phyloP scores from a whole-genome alignment of 2,888 invertebrate species.

The Actias luna region DNA sequence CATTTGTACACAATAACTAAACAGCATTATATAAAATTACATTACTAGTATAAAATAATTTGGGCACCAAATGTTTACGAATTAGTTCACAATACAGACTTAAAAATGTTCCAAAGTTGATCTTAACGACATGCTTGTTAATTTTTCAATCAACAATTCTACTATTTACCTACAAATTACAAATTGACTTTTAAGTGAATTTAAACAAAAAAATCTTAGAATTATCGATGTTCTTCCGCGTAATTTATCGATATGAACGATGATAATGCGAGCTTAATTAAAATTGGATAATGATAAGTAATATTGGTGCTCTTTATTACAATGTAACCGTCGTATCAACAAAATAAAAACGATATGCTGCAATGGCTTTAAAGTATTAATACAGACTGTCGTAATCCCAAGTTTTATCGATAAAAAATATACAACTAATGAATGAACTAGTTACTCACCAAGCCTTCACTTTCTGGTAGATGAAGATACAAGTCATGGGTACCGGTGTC shows the following conservation, averaged over 20 bases:
- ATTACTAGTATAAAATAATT: no score
- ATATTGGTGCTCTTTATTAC: slow-evolving; percentile 14
- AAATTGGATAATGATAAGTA: neutral
- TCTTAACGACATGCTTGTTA: no score
- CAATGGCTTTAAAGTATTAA: slow-evolving; percentile 5
- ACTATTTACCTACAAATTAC: neutral
- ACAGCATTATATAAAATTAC: no score
- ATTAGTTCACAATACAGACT: no score
- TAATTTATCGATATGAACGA: neutral
- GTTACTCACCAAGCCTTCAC: slow-evolving; percentile 72
- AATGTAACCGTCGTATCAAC: slow-evolving; percentile 13
- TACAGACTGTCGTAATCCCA: neutral
- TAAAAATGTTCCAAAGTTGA: no score
- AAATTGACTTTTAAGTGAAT: neutral
- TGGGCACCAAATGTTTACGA: no score
- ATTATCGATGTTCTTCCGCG: neutral
- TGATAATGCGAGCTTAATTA: neutral
- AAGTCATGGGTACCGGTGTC: slow-evolving; percentile 93
- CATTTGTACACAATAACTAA: no score
- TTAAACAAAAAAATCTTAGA: neutral
- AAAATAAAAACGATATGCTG: slow-evolving; percentile 4
- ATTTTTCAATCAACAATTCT: no score
- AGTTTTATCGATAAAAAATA: slow-evolving; percentile 12
- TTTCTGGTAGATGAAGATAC: slow-evolving; percentile 80
- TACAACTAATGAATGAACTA: neutral